phyloP scores from a whole-genome alignment of 2,113 vertebrate genomes.

The Hypocryptadius cinnamomeus region DNA sequence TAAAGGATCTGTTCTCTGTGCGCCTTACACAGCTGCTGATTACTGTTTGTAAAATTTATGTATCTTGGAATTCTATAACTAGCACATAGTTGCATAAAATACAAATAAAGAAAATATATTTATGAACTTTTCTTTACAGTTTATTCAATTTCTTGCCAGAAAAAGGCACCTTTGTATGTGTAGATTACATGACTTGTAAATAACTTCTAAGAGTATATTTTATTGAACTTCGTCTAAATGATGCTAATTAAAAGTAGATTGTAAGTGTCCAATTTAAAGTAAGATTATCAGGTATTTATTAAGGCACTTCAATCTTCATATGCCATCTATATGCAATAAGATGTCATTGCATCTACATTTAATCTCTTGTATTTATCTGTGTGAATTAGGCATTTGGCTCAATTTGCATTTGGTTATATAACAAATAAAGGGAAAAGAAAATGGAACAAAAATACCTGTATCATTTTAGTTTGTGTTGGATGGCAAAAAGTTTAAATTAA shows the following conservation, averaged over 20 bases:
- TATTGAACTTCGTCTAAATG: not conserved
- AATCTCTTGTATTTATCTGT: not conserved
- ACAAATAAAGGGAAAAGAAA: not conserved
- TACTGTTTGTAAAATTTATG: not conserved
- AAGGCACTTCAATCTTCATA: not conserved
- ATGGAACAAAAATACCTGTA: not conserved
- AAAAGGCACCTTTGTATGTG: not conserved
- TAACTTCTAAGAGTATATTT: not conserved
- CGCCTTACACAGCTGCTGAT: not conserved
- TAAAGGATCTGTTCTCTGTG: not conserved
- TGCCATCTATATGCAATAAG: not conserved
- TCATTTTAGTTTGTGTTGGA: not conserved
- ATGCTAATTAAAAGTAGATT: not conserved
- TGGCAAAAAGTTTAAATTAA: not conserved
- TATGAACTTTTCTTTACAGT: not conserved
- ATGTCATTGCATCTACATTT: not conserved
- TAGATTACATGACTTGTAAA: not conserved
- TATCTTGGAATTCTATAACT: not conserved
- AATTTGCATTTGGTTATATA: not conserved
- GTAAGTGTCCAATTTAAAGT: not conserved
- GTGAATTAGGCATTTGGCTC: not conserved
- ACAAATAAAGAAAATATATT: not conserved
- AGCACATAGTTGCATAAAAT: not conserved
- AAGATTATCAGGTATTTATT: not conserved
- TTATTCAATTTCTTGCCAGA: not conserved